These are phyloP conservation scores for Champsocephalus gunnari DNA, from an alignment of 2,797 vertebrate genomes.

Conservation along the genomic window DNA sequence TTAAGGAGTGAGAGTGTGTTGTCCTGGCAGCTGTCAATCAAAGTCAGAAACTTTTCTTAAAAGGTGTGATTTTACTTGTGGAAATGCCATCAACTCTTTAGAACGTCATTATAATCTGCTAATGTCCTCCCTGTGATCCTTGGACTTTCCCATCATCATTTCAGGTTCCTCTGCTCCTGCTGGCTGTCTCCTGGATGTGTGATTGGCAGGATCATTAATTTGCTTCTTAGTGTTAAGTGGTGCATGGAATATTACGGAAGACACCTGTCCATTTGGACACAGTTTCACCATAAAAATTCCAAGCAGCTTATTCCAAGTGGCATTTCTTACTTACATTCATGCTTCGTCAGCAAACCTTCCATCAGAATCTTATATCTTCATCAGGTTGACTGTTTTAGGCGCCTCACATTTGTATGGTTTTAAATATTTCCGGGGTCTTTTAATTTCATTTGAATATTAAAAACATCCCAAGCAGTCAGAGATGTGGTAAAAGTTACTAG, in stretches of 20 bases:
- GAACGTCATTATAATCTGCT: background rate
- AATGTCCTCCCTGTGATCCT: background rate
- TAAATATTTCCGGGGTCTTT: background rate
- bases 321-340: background rate
- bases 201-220: constrained; percentile 53
- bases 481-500: no score
- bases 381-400: background rate
- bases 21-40: no score
- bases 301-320: background rate
- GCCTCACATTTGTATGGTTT: background rate
- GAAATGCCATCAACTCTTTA: background rate
- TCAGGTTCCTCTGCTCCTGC: background rate
- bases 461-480: no score
- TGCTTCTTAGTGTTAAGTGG: constrained; percentile 32
- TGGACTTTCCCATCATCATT: background rate
- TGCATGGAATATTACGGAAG: constrained; percentile 42
- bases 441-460: background rate
- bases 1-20: no score
- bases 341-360: background rate
- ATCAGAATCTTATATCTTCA: background rate
- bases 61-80: background rate
- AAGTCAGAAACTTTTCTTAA: no score
- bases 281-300: constrained; percentile 8
- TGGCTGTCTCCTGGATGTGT: background rate
- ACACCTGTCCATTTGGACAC: constrained; percentile 47